Conservation (phyloP, 2,113 vertebrate genomes). For the Cyanoliseus patagonus region DNA sequence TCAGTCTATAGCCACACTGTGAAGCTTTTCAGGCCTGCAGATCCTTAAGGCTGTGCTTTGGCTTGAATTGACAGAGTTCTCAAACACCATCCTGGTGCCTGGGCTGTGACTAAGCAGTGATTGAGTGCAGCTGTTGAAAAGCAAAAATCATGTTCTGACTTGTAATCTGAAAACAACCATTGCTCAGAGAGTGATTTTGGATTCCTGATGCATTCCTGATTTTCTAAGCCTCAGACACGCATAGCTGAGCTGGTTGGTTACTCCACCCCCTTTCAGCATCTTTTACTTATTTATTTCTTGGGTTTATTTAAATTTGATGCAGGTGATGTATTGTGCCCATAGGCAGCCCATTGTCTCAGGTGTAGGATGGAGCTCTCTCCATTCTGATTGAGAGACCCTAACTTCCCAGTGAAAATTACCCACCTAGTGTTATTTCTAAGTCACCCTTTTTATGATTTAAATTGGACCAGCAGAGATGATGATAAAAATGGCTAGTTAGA, state of each 20-base stretch:
- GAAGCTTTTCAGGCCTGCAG: background rate
- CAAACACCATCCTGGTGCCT: background rate
- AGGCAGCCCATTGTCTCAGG: background rate
- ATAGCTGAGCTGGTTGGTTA: background rate
- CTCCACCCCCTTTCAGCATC: background rate
- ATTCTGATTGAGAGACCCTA: background rate
- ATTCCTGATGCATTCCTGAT: background rate
- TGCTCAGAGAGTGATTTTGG: rapidly evolving
- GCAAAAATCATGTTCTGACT: background rate
- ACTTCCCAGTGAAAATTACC: background rate
- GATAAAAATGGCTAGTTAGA: background rate
- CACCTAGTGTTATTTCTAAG: background rate
- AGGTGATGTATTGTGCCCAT: background rate
- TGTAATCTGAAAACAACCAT: background rate
- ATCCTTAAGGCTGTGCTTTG: background rate
- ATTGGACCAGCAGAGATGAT: background rate
- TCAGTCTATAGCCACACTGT: rapidly evolving
- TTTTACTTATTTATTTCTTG: background rate
- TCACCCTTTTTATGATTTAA: background rate
- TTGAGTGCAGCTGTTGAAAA: background rate
- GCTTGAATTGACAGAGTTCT: background rate
- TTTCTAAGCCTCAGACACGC: background rate
- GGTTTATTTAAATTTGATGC: background rate
- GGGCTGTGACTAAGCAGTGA: background rate
- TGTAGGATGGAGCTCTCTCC: background rate